phyloP scores from a whole-genome alignment of 2,797 vertebrate species.

The Sebastes trivittatus region DNA sequence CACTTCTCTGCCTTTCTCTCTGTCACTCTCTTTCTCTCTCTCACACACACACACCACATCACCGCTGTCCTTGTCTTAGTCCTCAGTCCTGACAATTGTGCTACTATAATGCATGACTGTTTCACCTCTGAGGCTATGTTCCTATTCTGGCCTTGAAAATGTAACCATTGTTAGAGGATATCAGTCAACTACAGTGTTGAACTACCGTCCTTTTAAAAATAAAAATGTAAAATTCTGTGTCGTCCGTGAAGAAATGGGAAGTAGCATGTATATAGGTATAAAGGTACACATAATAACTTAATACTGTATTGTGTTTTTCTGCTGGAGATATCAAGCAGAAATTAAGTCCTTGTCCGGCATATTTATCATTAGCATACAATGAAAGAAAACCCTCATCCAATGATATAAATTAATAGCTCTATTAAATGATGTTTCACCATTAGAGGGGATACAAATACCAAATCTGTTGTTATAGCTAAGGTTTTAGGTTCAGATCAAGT shows the following conservation, averaged over 20 bases:
- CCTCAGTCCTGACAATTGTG: neutral
- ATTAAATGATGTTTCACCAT: neutral
- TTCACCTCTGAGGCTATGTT: neutral
- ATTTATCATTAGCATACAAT: neutral
- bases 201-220: neutral
- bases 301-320: neutral
- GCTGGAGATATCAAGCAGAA: neutral
- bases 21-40: neutral
- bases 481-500: neutral
- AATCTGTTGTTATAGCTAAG: neutral
- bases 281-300: neutral
- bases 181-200: neutral
- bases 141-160: neutral
- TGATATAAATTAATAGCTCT: neutral
- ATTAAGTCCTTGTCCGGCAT: neutral
- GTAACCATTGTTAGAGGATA: neutral
- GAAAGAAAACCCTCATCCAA: neutral
- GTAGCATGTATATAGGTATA: neutral
- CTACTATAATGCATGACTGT: neutral
- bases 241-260: neutral
- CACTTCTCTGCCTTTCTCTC: neutral
- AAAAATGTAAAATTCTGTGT: neutral
- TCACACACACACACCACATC: neutral
- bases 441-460: neutral
- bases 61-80: neutral